Conservation (phyloP, 2,888 invertebrate species). For the Thera obeliscata region DNA sequence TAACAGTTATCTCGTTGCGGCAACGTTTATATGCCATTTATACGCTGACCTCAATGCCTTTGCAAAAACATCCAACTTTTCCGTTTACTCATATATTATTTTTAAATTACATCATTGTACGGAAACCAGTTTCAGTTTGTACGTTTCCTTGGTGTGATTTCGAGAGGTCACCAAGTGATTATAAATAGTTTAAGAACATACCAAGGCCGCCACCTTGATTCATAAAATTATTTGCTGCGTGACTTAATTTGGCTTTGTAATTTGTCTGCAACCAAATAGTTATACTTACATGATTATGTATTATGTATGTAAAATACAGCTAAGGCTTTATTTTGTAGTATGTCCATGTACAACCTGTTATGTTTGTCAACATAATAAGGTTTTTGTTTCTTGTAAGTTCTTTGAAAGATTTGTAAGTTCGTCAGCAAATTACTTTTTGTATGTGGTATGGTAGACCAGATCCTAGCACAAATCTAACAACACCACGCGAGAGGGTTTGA, state of each 20-base stretch:
- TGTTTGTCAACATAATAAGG: too few relatives aligned
- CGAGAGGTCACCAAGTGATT: slow-evolving; percentile 25
- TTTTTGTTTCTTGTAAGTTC: too few relatives aligned
- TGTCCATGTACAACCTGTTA: too few relatives aligned
- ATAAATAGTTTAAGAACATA: slow-evolving; percentile 22
- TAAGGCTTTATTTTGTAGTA: neutral
- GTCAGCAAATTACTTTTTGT: too few relatives aligned
- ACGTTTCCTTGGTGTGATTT: slow-evolving; percentile 28
- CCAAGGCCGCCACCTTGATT: slow-evolving; percentile 24
- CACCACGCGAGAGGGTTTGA: too few relatives aligned
- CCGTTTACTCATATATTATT: slow-evolving; percentile 18
- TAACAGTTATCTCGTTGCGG: slow-evolving; percentile 14
- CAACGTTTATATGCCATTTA: slow-evolving; percentile 18
- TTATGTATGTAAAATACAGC: too few relatives aligned
- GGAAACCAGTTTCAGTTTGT: slow-evolving; percentile 20
- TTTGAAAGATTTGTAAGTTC: too few relatives aligned
- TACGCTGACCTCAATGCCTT: slow-evolving; percentile 24
- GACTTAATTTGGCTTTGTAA: slow-evolving; percentile 15
- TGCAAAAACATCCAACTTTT: slow-evolving; percentile 20
- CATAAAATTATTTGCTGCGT: slow-evolving; percentile 16
- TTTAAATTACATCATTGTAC: slow-evolving; percentile 19
- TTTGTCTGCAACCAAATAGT: slow-evolving; percentile 5
- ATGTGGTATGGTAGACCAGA: too few relatives aligned
- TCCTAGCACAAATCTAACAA: too few relatives aligned
- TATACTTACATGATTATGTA: too few relatives aligned